These are phyloP conservation scores for Hydrotaea cyrtoneurina DNA, from an alignment of 2,888 invertebrate genomes.

Conservation along the genomic window DNA sequence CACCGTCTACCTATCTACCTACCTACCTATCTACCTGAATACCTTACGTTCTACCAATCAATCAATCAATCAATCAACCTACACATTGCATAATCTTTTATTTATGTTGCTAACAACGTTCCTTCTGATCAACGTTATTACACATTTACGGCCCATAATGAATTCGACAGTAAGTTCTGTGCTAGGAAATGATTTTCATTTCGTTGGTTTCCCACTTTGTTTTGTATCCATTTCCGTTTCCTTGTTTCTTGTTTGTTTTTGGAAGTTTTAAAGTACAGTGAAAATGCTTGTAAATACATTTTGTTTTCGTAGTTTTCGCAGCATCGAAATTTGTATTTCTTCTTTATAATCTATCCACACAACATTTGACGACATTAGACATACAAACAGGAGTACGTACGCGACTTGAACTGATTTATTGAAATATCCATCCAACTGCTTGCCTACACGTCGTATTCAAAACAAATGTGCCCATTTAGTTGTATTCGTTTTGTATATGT, in stretches of 20 bases:
- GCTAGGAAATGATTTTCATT: constrained; percentile 58
- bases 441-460: neutral
- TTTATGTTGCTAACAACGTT: neutral
- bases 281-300: constrained; percentile 79
- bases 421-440: neutral
- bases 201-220: constrained; percentile 31
- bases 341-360: constrained; percentile 17
- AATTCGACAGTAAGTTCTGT: constrained; percentile 69
- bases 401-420: neutral
- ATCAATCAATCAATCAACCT: constrained; percentile 9
- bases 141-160: constrained; percentile 47
- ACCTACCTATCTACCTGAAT: constrained; percentile 31
- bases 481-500: neutral
- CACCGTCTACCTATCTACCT: neutral
- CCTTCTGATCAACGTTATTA: neutral
- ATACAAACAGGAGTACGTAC: constrained; percentile 8
- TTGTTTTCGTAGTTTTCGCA: constrained; percentile 23
- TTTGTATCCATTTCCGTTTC: constrained; percentile 16
- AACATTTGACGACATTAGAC: constrained; percentile 31
- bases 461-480: neutral
- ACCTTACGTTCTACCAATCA: constrained; percentile 8
- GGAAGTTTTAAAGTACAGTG: constrained; percentile 76
- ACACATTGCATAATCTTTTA: constrained; percentile 1
- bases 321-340: constrained; percentile 26
- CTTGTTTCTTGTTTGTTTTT: constrained; percentile 57